Evolutionary conservation across 2,797 vertebrate species (phyloP), one percentile per base, ranked within the genome.

Genomic region (Sebastes ruberrimus): DNA sequence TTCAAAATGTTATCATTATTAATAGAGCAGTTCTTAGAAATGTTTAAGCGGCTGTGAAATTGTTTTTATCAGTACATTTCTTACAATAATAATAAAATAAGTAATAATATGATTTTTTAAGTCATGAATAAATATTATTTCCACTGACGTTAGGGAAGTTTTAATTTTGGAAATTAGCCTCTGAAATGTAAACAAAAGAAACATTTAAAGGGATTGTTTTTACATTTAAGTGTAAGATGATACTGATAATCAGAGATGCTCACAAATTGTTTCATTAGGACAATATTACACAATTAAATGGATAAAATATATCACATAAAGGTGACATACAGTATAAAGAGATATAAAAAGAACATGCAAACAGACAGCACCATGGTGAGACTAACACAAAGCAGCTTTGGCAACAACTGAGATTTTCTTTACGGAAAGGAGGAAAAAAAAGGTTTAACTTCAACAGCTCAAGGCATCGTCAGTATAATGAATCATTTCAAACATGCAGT

Each of bases 401-500:
- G 90, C 84, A 90, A 87, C 82, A 90, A 88, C 68, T 83, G 63
- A 74, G 72, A 84, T 83, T 90, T 90, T 91, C 79, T 84, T 88
- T 67, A 80, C 60, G 53, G 64, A 85, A 89, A 82, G 63, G 23
- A 87, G 68, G 32, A 80, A 73, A 77, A 86, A 86, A 86, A 86
- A 70, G 65, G 70, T 76, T 88, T 86, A 74, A 83, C 85, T 91
- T 88, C 74, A 92, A 92, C 85, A 94, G 90, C 93, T 92, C 86
- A 89, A 93, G 90, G 91, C 92, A 76, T 94, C 56, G 88, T 95
- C 90, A 88, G 52, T 90, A 93, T 94, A 94, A 89, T 92, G 78
- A 89, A 86, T 91, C 82, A 84, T 86, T 90, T 91, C 78, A 90
- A 91, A 94, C 93, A 95, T 94, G 94, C 94, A 94, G 80, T 87